These are phyloP conservation scores for Cheilosia pagana DNA, from an alignment of 2,888 invertebrate species.

Conservation along the genomic window DNA sequence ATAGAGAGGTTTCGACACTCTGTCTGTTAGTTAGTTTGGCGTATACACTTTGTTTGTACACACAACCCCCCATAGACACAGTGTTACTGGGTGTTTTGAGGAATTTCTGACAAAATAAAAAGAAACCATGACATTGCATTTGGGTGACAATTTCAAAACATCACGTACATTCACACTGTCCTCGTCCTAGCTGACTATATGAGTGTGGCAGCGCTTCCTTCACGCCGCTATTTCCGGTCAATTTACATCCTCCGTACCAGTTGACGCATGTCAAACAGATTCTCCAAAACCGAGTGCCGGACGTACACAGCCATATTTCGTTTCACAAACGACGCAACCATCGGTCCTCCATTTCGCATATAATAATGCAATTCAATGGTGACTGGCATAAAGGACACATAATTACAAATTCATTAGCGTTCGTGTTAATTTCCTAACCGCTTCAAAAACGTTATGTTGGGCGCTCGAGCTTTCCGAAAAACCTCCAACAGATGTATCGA, in stretches of 20 bases:
- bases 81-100: too few relatives aligned
- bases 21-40: too few relatives aligned
- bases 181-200: too few relatives aligned
- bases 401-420: constrained; percentile 67
- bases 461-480: background rate
- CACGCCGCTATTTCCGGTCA: background rate
- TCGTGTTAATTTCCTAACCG: constrained; percentile 58
- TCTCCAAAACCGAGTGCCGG: background rate
- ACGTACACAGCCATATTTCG: background rate
- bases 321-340: background rate
- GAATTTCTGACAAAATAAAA: too few relatives aligned
- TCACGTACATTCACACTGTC: too few relatives aligned
- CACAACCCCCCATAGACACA: too few relatives aligned
- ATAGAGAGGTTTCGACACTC: too few relatives aligned
- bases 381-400: constrained; percentile 13
- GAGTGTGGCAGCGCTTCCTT: too few relatives aligned
- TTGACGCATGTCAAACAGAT: background rate
- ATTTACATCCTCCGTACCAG: background rate
- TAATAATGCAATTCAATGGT: too few relatives aligned
- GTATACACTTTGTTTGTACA: too few relatives aligned
- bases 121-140: too few relatives aligned
- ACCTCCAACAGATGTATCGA: constrained; percentile 4
- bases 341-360: background rate
- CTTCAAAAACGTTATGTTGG: constrained; percentile 34
- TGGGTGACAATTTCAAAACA: too few relatives aligned